Evolutionary conservation across 2,888 invertebrate genomes (phyloP), one percentile per base, ranked within the genome.

Genomic region (Drosophila tanythrix): DNA sequence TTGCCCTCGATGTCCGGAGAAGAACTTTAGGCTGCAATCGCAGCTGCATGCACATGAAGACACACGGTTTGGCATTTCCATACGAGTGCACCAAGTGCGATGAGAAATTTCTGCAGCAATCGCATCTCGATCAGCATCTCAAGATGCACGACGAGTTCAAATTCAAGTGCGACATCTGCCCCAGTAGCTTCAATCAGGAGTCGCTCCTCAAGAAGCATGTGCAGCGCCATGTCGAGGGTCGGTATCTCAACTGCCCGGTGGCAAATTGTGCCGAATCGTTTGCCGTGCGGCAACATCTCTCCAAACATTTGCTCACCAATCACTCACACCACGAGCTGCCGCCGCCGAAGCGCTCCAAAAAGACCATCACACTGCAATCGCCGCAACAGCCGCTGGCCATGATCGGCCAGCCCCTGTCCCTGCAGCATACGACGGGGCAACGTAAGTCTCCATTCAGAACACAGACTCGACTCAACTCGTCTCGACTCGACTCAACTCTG

Each of bases 91-190:
- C 89, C 56, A 93, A 93, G 73, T 93, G 93, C 73, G 93, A 93
- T 74, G 93, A 93, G 86, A 93, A 93, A 83, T 93, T 93, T 81
- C 78, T 93, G 69, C 93, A 93, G 70, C 92, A 93, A 77, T 92
- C 93, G 40, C 93, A 93, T 79, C 86, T 93, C 40, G 93, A 93
- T 72, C 93, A 93, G 78, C 93, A 93, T 80, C 87, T 93, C 33
- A 93, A 93, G 74, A 92, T 93, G 92, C 93, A 93, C 77, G 93
- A 93, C 50, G 93, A 93, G 76, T 93, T 93, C 76, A 93, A 93
- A 81, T 93, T 90, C 73, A 92, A 93, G 70, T 93, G 93, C 83
- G 92, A 93, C 74, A 92, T 93, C 74, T 93, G 93, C 75, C 93
- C 93, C 25, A 93, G 93, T 79, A 93, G 93, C 60, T 93, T 93